phyloP scores from a whole-genome alignment of 2,113 vertebrate species.

The Synchiropus splendidus region DNA sequence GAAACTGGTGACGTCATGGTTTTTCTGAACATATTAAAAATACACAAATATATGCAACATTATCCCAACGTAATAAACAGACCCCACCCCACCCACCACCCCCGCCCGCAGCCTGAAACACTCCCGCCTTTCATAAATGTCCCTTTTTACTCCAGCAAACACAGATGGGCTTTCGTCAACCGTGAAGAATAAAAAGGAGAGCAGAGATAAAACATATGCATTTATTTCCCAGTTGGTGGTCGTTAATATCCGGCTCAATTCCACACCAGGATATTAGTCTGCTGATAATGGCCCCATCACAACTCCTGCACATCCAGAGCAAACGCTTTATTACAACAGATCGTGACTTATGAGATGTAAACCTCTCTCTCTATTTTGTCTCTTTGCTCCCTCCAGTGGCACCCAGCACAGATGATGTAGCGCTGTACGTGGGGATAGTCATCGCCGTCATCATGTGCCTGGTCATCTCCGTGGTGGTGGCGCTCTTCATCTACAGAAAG shows the following conservation, averaged over 20 bases:
- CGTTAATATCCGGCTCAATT: constrained; percentile 47
- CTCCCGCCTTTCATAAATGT: neutral
- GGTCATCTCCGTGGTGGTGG: constrained; percentile 80
- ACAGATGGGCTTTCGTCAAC: neutral
- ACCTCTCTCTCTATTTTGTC: constrained; percentile 10
- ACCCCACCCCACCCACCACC: no score
- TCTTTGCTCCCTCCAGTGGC: constrained; percentile 68
- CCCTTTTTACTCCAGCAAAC: neutral
- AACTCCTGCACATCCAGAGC: no score
- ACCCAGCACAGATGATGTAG: constrained; percentile 83
- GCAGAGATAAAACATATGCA: constrained; percentile 7
- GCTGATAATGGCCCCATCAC: constrained; percentile 33
- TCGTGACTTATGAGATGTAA: constrained; percentile 7
- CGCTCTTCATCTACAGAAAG: constrained; percentile 88
- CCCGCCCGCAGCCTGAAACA: no score
- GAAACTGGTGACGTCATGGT: no score
- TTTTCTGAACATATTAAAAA: no score
- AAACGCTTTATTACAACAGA: neutral
- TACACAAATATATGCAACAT: no score
- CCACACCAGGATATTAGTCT: constrained; percentile 46
- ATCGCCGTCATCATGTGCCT: constrained; percentile 90
- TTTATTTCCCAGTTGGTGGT: constrained; percentile 36
- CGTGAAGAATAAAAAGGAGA: neutral
- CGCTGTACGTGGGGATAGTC: constrained; percentile 87
- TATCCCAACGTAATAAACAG: no score